These are phyloP conservation scores for Periophthalmodon schlosseri DNA, from an alignment of 2,113 vertebrate species.

Conservation along the genomic window DNA sequence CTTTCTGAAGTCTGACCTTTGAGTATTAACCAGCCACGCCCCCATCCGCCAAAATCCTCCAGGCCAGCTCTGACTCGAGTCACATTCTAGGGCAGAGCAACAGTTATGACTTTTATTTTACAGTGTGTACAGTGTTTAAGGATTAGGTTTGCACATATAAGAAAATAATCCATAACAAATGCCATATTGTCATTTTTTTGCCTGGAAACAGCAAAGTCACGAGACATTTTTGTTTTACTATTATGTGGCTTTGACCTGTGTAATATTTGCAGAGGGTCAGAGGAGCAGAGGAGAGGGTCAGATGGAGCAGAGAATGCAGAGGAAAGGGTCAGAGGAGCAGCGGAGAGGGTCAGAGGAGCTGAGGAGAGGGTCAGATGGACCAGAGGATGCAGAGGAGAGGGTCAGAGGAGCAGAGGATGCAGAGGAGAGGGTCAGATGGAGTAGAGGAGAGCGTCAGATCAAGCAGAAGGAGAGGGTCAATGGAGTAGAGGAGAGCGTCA, in stretches of 20 bases:
- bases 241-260: background rate
- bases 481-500: no score
- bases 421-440: no score
- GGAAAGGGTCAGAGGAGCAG: no score
- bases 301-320: no score
- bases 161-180: conserved; percentile 25
- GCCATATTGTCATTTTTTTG: background rate
- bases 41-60: conserved; percentile 9
- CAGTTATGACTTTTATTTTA: conserved; percentile 19
- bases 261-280: background rate
- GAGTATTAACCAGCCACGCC: conserved; percentile 21
- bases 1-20: conserved; percentile 20
- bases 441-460: no score
- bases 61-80: background rate
- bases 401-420: no score
- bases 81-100: background rate
- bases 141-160: conserved; percentile 30
- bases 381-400: no score
- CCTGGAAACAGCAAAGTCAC: conserved; percentile 7
- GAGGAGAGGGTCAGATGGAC: no score
- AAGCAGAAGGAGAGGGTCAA: no score
- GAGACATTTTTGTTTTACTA: background rate
- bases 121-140: background rate
- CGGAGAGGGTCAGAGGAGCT: no score
- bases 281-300: no score